Evolutionary conservation across 2,888 invertebrate genomes (phyloP), one percentile per base, ranked within the genome.

Genomic region (Glaucopsyche alexis): DNA sequence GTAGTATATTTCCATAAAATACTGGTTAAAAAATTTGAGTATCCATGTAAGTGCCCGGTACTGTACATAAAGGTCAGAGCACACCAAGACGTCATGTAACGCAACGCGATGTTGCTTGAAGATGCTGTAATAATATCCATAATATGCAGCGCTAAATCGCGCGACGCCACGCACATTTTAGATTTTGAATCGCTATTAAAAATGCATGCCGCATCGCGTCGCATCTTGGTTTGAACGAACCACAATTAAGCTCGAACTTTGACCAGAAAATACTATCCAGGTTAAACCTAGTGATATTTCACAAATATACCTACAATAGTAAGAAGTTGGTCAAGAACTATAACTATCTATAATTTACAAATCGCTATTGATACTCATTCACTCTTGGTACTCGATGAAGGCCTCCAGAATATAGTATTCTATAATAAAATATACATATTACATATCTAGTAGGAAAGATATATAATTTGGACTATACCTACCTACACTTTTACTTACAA

Each of bases 291-390:
- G 82, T 88, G 87, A 89, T 88, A 89, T 83, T 81, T 82, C 67
- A 76, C 72, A 76, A 75, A 77, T 78, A 78, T 78, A 82, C 83
- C 71, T 73, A 75, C 74, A 74, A 80, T 83, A 87, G 82, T 84
- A 83, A 87, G 85, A 86, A 83, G 80, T 91, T 91, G 91, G 91
- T 91, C 91, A 81, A 79, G 85, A 89, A 87, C 82, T 86, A 86
- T 80, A 72, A 11, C 75, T 78, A 77, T 55, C 74, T 70, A 75
- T 16, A 72, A 66, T 77, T 76, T 66, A 60, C 19, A 69, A 70
- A 69, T 47, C 65, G 55, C 73, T 55, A 73, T 73, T 66, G 66
- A 71, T 73, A 69, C 73, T n/a, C 71, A 76, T 71, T 16, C 71
- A 82, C 77, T 72, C 74, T 74, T 73, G 80, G 83, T 86, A 89